Percentiles rank a stretch among this genome's conserved stretches.
Evolutionary conservation across 2,797 vertebrate species (phyloP).

Genomic region (Bryconaethiops microstoma): DNA sequence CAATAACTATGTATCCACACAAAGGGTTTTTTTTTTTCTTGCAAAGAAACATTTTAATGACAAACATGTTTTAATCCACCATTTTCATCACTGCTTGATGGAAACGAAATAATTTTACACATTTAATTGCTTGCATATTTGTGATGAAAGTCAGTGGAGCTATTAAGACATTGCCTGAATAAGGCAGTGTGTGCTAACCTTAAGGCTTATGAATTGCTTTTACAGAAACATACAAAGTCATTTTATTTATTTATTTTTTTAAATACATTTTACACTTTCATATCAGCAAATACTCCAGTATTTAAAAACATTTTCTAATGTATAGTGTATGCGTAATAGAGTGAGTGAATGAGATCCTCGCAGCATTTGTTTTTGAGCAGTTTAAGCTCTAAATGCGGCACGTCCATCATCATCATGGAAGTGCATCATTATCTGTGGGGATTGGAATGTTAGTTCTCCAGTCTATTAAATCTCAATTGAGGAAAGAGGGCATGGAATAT

Average conservation of each 20-base stretch:
- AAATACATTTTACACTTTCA: background rate
- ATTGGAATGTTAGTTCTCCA: conserved; percentile 51
- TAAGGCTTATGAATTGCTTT: no score
- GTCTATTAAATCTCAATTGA: conserved; percentile 71
- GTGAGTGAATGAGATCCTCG: background rate
- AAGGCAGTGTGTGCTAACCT: background rate
- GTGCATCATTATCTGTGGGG: conserved; percentile 28
- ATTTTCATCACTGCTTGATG: no score
- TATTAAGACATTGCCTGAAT: background rate
- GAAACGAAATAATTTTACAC: no score
- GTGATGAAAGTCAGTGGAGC: no score
- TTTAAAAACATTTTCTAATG: background rate
- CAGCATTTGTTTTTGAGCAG: conserved; percentile 22
- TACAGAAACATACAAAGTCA: background rate
- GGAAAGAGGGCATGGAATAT: conserved; percentile 64
- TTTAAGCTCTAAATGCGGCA: conserved; percentile 13
- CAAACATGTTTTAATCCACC: no score
- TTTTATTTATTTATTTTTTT: background rate
- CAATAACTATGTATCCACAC: no score
- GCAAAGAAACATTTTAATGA: no score
- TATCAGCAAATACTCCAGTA: background rate
- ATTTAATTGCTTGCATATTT: no score
- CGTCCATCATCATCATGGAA: conserved; percentile 39
- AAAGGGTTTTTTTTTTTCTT: no score
- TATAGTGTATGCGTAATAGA: background rate